Conservation (phyloP, 2,113 vertebrate species). For the Patagioenas fasciata region DNA sequence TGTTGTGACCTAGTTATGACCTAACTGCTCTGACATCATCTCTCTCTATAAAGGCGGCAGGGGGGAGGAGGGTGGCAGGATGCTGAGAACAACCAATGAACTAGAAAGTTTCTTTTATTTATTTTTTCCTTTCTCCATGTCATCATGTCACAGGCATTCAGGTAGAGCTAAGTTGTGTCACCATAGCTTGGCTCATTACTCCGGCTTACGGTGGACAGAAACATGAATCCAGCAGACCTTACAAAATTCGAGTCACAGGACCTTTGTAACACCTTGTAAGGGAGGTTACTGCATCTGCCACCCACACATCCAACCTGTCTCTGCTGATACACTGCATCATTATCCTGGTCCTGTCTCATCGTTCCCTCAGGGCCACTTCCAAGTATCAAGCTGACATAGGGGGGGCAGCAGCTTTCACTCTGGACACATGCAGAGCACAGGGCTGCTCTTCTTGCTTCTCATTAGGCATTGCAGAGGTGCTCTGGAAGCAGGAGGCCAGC, state of each 20-base stretch:
- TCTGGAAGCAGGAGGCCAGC: neutral
- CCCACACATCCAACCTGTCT: neutral
- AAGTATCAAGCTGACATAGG: neutral
- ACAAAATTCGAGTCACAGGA: neutral
- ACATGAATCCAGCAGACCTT: neutral
- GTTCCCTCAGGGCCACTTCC: neutral
- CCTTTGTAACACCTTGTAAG: neutral
- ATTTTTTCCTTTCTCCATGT: neutral
- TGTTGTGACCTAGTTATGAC: neutral
- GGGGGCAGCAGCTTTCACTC: neutral
- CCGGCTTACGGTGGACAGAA: neutral
- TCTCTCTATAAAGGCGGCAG: neutral
- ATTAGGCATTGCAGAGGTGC: neutral
- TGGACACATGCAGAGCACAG: neutral
- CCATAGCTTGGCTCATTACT: neutral
- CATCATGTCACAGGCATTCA: neutral
- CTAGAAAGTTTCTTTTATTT: neutral
- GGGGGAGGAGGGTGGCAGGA: neutral
- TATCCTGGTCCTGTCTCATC: neutral
- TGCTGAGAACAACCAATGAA: neutral
- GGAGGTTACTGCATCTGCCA: neutral
- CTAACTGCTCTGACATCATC: constrained; percentile 8
- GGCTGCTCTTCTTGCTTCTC: neutral
- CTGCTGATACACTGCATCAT: neutral
- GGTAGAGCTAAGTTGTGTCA: neutral